Evolutionary conservation across 2,113 vertebrate species (phyloP).

Genomic region (Colius striatus): DNA sequence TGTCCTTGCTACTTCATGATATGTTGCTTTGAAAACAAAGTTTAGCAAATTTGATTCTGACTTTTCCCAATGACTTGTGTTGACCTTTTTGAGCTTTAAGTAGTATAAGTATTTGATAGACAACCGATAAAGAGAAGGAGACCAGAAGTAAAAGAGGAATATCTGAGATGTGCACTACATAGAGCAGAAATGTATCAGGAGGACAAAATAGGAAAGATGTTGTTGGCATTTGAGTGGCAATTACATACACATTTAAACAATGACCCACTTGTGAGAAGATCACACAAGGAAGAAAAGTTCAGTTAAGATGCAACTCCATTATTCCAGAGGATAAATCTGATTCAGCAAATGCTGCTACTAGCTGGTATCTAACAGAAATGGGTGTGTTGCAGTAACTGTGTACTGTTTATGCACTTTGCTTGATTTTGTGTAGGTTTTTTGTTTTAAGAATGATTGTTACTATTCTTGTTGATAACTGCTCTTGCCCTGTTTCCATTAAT

Average conservation of each 20-base stretch:
- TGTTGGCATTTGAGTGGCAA: background rate
- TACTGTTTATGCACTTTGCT: background rate
- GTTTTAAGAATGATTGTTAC: accelerated
- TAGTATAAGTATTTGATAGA: background rate
- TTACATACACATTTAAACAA: background rate
- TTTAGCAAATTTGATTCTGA: too few relatives aligned
- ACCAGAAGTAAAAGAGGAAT: background rate
- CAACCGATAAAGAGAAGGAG: background rate
- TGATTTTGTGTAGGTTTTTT: background rate
- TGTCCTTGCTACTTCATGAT: background rate
- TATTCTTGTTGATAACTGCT: background rate
- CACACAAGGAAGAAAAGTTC: background rate
- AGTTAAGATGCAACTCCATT: background rate
- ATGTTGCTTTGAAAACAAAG: background rate
- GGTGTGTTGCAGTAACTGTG: background rate
- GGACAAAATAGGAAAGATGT: background rate
- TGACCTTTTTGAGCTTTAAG: background rate
- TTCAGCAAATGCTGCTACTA: background rate
- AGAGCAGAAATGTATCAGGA: background rate
- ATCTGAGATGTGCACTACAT: background rate
- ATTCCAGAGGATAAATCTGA: background rate
- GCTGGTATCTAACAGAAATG: background rate
- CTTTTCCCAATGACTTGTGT: background rate
- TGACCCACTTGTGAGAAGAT: background rate
- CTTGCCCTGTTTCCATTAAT: background rate